Conservation (phyloP, 2,888 invertebrate genomes). For the Metallyticus violacea region DNA sequence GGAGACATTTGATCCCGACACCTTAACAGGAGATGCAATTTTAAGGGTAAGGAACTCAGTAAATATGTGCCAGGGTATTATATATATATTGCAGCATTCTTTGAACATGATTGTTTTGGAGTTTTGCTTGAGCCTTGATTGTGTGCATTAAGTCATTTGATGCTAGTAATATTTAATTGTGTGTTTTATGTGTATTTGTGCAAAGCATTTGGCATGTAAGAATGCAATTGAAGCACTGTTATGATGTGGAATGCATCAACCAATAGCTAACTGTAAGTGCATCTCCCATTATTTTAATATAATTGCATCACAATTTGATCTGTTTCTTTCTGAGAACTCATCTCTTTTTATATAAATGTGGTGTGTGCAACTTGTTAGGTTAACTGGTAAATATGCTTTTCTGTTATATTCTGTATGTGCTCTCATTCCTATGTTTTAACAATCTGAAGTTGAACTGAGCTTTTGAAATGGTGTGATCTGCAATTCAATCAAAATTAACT, state of each 20-base stretch:
- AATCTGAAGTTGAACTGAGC: too few species aligned
- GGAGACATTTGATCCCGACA: slow-evolving; percentile 57
- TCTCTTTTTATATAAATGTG: neutral
- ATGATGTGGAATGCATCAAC: neutral
- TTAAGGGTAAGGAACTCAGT: slow-evolving; percentile 54
- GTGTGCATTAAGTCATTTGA: neutral
- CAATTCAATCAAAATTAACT: too few species aligned
- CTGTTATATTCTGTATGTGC: neutral
- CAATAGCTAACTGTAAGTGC: neutral
- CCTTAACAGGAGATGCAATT: slow-evolving; percentile 55
- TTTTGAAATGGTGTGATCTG: too few species aligned
- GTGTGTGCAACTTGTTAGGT: neutral
- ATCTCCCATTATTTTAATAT: neutral
- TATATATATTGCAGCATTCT: neutral
- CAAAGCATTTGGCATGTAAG: slow-evolving; percentile 19
- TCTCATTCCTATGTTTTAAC: too few species aligned
- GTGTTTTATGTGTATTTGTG: slow-evolving; percentile 10
- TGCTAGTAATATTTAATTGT: neutral
- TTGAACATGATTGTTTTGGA: too few species aligned
- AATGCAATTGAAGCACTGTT: neutral
- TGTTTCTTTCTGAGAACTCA: neutral
- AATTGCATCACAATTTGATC: neutral
- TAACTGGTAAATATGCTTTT: neutral
- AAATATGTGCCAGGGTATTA: slow-evolving; percentile 5
- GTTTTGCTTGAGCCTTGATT: neutral